phyloP scores from a whole-genome alignment of 2,797 vertebrate species.

The Rhodeus uyekii region DNA sequence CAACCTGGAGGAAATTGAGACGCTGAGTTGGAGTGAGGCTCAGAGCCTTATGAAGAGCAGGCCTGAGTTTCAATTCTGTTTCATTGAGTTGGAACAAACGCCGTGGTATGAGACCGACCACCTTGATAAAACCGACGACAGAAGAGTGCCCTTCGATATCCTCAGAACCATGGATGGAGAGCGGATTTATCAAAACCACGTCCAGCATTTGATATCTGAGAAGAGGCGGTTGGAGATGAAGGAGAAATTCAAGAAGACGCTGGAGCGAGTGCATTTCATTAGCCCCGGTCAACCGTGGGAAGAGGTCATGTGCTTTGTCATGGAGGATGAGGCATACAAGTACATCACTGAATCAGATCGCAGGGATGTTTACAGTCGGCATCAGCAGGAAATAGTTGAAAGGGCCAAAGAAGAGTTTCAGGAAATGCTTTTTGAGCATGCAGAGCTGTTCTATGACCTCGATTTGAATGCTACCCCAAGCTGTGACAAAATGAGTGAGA shows the following conservation, averaged over 20 bases:
- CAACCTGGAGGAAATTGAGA: slow-evolving; percentile 94
- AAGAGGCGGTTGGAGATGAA: slow-evolving; percentile 97
- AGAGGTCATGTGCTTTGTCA: slow-evolving; percentile 96
- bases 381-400: slow-evolving; percentile 99
- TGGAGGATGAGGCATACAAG: slow-evolving; percentile 97
- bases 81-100: slow-evolving; percentile 91
- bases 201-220: slow-evolving; percentile 93
- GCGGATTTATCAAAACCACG: slow-evolving; percentile 93
- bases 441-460: slow-evolving; percentile 98
- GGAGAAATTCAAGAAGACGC: slow-evolving; percentile 97
- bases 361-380: slow-evolving; percentile 92
- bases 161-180: slow-evolving; percentile 89
- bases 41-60: slow-evolving; percentile 90
- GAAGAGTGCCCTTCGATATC: slow-evolving; percentile 96
- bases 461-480: slow-evolving; percentile 98
- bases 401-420: slow-evolving; percentile 99
- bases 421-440: slow-evolving; percentile 99
- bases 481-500: slow-evolving; percentile 98
- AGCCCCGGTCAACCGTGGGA: slow-evolving; percentile 96
- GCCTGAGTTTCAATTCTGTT: slow-evolving; percentile 92
- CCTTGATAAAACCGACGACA: slow-evolving; percentile 92
- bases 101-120: slow-evolving; percentile 98
- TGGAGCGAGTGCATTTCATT: slow-evolving; percentile 96
- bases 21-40: slow-evolving; percentile 90
- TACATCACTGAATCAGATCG: slow-evolving; percentile 95